Base-by-base conservation (phyloP, 2,113 vertebrate genomes). In the Pteruthius melanotis region DNA sequence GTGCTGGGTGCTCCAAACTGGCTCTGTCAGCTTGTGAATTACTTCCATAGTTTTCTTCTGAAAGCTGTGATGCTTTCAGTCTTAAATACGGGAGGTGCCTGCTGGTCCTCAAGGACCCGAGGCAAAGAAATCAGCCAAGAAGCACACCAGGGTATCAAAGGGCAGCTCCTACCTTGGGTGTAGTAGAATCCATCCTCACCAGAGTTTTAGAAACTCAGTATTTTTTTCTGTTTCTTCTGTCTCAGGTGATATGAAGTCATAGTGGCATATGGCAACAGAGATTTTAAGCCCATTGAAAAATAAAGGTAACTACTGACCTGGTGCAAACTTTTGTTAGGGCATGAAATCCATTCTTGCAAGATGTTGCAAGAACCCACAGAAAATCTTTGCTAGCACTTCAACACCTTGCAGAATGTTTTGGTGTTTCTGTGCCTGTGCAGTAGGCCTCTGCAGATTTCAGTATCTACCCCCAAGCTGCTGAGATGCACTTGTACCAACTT, bases 21-120 rank as follows among this genome's bases (percentile, higher is more conserved):
- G 60, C 64, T 97, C 82, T 57, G 74, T 84, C 28, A 53, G 65
- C 52, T 88, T 94, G 57, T 93, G 96, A 96, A 90, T 97, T 52
- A 63, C 91, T 95, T 87, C 64, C 71, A 47, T 79, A 59, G 68
- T 81, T 97, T 94, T 78, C 21, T 75, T 83, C 76, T 92, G 75
- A 89, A 93, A 70, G 23, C 89, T 2, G 10, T 84, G 81, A 85
- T 90, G 77, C 10, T 93, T 96, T 86, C 68, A 80, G 19, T 95
- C 64, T 65, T 47, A 49, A 82, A 80, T 49, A 68, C 64, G 92
- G 83, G 39, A 93, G 77, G 42, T 54, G 16, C 74, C 89, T 94
- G 69, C 75, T 87, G 78, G 69, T 89, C 95, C 91, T 83, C 40
- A 42, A 6, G 27, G 83, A 68, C 47, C 42, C 45, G 56, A 78